Evolutionary conservation across 2,113 vertebrate species (phyloP), one percentile per base, ranked within the genome.

Genomic region (Tylochromis polylepis): DNA sequence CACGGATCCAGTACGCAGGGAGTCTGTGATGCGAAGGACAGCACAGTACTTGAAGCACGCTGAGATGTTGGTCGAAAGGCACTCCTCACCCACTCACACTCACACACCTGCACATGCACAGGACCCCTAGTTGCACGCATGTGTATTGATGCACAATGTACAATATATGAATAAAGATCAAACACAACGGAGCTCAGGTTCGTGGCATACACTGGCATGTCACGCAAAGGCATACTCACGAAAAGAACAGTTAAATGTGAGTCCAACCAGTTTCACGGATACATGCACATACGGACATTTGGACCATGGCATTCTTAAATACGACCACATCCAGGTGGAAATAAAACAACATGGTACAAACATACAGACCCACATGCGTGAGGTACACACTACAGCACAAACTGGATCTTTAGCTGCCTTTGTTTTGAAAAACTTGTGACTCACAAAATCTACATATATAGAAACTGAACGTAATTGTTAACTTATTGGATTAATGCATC

Each of bases 21-120:
- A 97, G 56, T 96, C 96, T 0, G 97, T 98, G 83, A 97, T 97
- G 93, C 97, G 95, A 89, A 95, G 95, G 88, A 97, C 96, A 0
- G 97, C 97, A 0, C 96, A 97, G 89, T 98, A 98, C 77, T 93
- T 98, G 43, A 95, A 96, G 80, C 96, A 97, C n/a, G 96, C 97
- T 0, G 97, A 98, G 90, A 95, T 94, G 87, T 92, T 98, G 86
- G 95, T 98, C 3, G 94, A 95, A 67, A 91, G 56, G 29, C 96
- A 93, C 34, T 87, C 85, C 16, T 92, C 95, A 9, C 93, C 95
- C 82, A 82, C 93, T 55, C 88, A 91, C 88, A 79, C 83, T 56
- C 75, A 85, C 59, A 89, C 88, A 11, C 38, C 31, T 22, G 34
- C 38, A 38, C 60, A 84, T 2, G 8, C 82, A 56, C 60, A 87